Evolutionary conservation across 2,797 vertebrate genomes (phyloP).

Genomic region (Tinamus major): DNA sequence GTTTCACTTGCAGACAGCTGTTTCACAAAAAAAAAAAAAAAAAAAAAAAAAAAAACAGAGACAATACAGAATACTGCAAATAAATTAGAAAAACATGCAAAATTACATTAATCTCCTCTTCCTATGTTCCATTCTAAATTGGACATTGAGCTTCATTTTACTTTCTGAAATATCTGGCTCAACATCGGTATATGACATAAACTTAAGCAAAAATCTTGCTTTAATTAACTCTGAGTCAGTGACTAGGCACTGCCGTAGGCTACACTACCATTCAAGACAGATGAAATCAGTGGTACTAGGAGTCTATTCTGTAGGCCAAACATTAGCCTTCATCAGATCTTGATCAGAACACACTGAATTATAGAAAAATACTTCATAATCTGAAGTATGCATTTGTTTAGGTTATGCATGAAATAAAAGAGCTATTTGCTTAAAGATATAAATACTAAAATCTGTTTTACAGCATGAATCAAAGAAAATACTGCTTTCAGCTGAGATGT

Average conservation of each 20-base stretch:
- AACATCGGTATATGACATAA: not conserved
- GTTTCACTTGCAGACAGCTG: not conserved
- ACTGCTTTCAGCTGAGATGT: constrained; percentile 18
- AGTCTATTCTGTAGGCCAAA: not conserved
- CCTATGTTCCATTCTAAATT: not conserved
- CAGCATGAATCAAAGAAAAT: constrained; percentile 2
- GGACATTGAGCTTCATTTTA: not conserved
- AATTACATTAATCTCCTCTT: not conserved
- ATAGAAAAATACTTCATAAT: not conserved
- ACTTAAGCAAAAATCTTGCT: not conserved
- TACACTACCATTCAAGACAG: not conserved
- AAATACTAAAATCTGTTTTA: constrained; percentile 8
- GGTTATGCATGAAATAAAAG: not conserved
- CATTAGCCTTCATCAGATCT: not conserved
- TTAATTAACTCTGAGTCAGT: not conserved
- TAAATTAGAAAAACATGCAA: not conserved
- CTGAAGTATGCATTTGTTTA: not conserved
- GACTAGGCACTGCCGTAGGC: not conserved
- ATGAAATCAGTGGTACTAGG: not conserved
- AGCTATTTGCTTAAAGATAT: not conserved
- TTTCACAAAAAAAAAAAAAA: not conserved
- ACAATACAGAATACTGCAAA: not conserved
- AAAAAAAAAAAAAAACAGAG: not conserved
- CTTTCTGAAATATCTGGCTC: not conserved
- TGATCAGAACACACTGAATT: not conserved